A percentile compares a stretch with the other conserved stretches of the same genome.
These are phyloP conservation scores for Holacanthella duospinosa DNA, from an alignment of 2,888 invertebrate species.

Conservation along the genomic window DNA sequence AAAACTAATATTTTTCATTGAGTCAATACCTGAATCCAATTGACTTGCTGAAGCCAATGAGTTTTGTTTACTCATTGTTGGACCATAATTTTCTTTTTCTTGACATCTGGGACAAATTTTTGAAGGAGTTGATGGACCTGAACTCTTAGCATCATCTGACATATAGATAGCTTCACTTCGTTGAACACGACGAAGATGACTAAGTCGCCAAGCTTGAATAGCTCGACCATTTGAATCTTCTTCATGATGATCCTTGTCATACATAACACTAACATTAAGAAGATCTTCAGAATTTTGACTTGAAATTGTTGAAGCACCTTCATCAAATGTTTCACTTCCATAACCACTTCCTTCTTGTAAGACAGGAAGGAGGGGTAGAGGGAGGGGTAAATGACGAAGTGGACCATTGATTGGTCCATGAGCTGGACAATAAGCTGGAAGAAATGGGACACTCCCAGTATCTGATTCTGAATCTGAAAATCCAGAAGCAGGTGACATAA, in stretches of 20 bases:
- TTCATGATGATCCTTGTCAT: neutral
- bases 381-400: slow-evolving; percentile 24
- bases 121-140: slow-evolving; percentile 28
- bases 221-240: neutral
- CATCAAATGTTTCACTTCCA: slow-evolving; percentile 27
- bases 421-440: slow-evolving; percentile 27
- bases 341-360: slow-evolving; percentile 27
- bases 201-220: slow-evolving; percentile 30
- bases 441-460: slow-evolving; percentile 3
- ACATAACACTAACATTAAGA: neutral
- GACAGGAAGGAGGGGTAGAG: slow-evolving; percentile 31
- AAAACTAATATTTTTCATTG: slow-evolving; percentile 27
- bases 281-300: slow-evolving; percentile 21
- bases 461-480: slow-evolving; percentile 32
- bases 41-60: slow-evolving; percentile 5
- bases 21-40: slow-evolving; percentile 21
- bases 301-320: slow-evolving; percentile 29
- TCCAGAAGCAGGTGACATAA: slow-evolving; percentile 30
- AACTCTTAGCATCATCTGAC: slow-evolving; percentile 32
- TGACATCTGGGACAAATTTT: slow-evolving; percentile 24
- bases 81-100: slow-evolving; percentile 19
- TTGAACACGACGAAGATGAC: slow-evolving; percentile 26
- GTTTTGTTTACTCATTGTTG: neutral
- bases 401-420: slow-evolving; percentile 29
- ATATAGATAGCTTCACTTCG: slow-evolving; percentile 32